phyloP scores from a whole-genome alignment of 1,140 invertebrate genomes.

The Macrobrachium rosenbergii region DNA sequence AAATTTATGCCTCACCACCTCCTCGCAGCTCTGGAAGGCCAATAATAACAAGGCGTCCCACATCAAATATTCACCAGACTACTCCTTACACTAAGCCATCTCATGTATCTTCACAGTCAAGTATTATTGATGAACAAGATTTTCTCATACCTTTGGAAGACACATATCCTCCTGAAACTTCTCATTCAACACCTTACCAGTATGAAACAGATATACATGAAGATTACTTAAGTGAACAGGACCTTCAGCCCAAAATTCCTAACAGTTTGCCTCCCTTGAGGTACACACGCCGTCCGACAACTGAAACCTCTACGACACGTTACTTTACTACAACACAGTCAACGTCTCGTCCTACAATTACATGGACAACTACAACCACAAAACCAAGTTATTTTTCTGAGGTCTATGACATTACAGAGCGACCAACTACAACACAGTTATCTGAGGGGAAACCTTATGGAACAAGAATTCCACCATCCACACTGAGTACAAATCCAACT shows the following conservation, averaged over 20 bases:
- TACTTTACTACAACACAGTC: background rate
- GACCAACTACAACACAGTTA: too few species aligned
- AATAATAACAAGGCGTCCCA: too few species aligned
- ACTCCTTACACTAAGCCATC: too few species aligned
- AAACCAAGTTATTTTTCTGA: background rate
- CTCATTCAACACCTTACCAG: background rate
- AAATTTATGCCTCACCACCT: too few species aligned
- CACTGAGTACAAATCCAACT: background rate
- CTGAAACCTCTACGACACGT: too few species aligned
- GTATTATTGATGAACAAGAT: too few species aligned
- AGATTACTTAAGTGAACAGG: too few species aligned
- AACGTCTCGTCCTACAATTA: background rate
- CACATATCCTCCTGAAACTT: background rate
- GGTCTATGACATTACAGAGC: background rate
- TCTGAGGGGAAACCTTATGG: background rate
- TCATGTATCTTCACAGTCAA: too few species aligned
- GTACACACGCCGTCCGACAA: slow-evolving; percentile 40
- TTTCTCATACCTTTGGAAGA: too few species aligned
- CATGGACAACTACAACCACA: background rate
- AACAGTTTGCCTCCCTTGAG: slow-evolving; percentile 27
- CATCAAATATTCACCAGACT: too few species aligned
- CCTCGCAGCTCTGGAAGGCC: too few species aligned
- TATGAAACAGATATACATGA: background rate
- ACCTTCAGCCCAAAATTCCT: background rate
- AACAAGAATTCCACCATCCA: slow-evolving; percentile 20